Evolutionary conservation across 2,113 vertebrate species (phyloP).

Genomic region (Chaetodon auriga): DNA sequence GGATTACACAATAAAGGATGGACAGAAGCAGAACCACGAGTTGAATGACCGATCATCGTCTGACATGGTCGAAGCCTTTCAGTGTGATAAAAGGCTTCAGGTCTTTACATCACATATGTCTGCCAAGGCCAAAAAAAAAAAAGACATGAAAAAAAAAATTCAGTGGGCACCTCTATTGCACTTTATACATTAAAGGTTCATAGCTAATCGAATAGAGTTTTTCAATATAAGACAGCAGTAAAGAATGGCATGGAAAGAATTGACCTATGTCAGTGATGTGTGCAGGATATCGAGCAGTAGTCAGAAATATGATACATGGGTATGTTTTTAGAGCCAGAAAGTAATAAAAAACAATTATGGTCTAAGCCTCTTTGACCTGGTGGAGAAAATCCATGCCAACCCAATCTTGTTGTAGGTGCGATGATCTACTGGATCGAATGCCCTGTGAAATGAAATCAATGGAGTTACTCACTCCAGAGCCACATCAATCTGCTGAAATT

Average conservation of each 20-base stretch:
- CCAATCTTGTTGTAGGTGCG: slow-evolving; percentile 78
- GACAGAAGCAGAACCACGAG: neutral
- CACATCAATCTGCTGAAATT: slow-evolving; percentile 72
- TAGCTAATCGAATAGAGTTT: slow-evolving; percentile 51
- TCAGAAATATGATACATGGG: slow-evolving; percentile 77
- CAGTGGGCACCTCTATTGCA: slow-evolving; percentile 7
- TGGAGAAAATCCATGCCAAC: slow-evolving; percentile 83
- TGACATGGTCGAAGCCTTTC: neutral
- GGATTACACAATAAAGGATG: neutral
- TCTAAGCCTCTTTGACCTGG: slow-evolving; percentile 78
- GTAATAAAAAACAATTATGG: slow-evolving; percentile 84
- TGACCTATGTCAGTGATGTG: slow-evolving; percentile 45
- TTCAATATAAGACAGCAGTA: slow-evolving; percentile 43
- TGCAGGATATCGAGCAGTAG: slow-evolving; percentile 64
- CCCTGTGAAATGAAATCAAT: slow-evolving; percentile 83
- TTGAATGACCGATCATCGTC: neutral
- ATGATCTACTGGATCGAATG: slow-evolving; percentile 77
- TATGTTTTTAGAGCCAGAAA: slow-evolving; percentile 78
- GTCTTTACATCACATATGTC: slow-evolving; percentile 27
- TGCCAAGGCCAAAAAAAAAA: slow-evolving; percentile 37
- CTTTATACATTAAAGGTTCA: slow-evolving; percentile 34
- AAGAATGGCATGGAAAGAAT: slow-evolving; percentile 14
- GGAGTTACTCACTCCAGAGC: slow-evolving; percentile 71
- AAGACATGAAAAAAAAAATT: neutral
- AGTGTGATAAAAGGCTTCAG: neutral